phyloP scores from a whole-genome alignment of 1,140 invertebrate species.

The Cydia amplana region DNA sequence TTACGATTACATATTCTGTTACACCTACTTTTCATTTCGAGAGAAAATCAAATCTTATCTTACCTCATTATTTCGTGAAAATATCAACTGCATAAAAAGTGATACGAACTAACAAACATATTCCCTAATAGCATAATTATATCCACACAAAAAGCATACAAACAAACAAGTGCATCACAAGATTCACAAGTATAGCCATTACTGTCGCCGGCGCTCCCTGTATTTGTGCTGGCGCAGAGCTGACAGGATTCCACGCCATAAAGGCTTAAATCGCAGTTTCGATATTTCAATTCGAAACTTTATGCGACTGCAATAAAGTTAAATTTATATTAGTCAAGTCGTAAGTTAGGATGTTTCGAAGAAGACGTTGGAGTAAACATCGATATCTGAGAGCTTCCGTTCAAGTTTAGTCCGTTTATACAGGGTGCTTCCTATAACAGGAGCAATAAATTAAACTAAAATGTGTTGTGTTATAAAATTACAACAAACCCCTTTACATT shows the following conservation, averaged over 20 bases:
- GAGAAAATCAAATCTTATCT: too few relatives aligned
- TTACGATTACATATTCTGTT: too few relatives aligned
- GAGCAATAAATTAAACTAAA: too few relatives aligned
- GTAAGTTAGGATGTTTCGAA: neutral
- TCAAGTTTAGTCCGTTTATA: neutral
- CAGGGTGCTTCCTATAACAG: too few relatives aligned
- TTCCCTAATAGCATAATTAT: neutral
- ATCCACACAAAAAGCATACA: neutral
- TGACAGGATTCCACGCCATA: neutral
- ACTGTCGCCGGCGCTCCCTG: slow-evolving; percentile 10
- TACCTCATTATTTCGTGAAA: too few relatives aligned
- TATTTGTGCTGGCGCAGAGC: neutral
- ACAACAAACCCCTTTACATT: too few relatives aligned
- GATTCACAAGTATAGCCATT: neutral
- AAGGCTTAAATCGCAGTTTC: neutral
- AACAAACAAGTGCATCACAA: neutral
- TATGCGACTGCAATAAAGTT: neutral
- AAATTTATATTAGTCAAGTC: neutral
- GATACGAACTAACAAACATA: neutral
- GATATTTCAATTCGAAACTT: neutral
- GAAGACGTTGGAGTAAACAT: neutral
- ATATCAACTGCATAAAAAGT: neutral
- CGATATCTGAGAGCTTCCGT: slow-evolving; percentile 18
- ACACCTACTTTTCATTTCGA: too few relatives aligned
- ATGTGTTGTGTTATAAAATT: too few relatives aligned